Base-by-base conservation (phyloP, 2,113 vertebrate species). In the Microcebus lehilahytsara region DNA sequence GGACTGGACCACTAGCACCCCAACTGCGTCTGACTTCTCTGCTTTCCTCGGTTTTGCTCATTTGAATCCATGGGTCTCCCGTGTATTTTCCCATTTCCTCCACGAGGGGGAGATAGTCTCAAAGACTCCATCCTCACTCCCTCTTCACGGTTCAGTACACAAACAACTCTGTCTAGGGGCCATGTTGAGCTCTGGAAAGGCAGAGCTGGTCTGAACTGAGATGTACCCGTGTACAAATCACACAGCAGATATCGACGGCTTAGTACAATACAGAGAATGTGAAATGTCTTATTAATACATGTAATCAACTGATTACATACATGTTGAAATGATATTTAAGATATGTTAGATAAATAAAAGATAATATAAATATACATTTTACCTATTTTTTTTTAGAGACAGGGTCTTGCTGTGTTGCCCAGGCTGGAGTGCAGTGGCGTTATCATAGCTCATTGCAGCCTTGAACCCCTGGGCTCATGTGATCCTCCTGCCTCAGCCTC, bases 71-170 rank as follows among this genome's bases (percentile, higher is more conserved):
- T 85, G 3, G 1, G 6, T n/a, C 49, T 56, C 49, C 8, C 40
- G 6, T 83, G 86, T 13, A 83, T 8, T 83, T 95, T 37, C 42
- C 17, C 0, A 0, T 34, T 69, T 42, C 32, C 0, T 37, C 89
- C 97, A 95, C 85, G 42, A 96, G 97, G 11, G 46, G 83, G 78
- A 4, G 13, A n/a, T 40, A 32, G n/a, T 93, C 34, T 86, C 81
- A 84, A 93, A 81, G 40, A 66, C 60, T 22, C 53, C 30, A 32
- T 67, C 22, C 5, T 5, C 42, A 42, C 60, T 64, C 5, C 34
- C n/a, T 10, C 40, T 25, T 69, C 11, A 11, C 27, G 4, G 32
- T 34, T 81, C 67, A 34, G 34, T 9, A 3, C 46, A 22, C 14
- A 49, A 9, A 22, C 14, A 49, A 9, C 17, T 53, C 32, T 3